phyloP scores from a whole-genome alignment of 2,888 invertebrate genomes.

The Heliconius ismenius region DNA sequence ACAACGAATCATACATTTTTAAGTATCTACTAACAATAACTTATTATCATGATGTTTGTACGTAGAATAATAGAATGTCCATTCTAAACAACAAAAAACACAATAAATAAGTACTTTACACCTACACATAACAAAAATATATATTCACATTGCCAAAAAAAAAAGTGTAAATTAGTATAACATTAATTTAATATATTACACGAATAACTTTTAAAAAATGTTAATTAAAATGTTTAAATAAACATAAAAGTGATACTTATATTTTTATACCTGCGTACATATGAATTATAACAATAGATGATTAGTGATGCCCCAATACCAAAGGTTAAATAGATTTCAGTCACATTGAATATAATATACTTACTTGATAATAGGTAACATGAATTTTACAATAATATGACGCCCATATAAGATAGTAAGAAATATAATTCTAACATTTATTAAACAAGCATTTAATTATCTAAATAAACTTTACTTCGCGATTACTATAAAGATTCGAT shows the following conservation, averaged over 20 bases:
- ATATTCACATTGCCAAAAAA: not conserved
- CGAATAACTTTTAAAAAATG: conserved; percentile 21
- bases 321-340: conserved; percentile 51
- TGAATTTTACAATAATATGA: conserved; percentile 37
- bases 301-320: conserved; percentile 50
- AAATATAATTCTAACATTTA: conserved; percentile 8
- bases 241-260: conserved; percentile 37
- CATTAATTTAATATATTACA: not conserved
- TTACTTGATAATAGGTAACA: conserved; percentile 38
- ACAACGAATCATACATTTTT: not conserved
- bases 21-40: not conserved
- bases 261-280: conserved; percentile 43
- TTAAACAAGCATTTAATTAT: not conserved
- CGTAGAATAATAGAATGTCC: not conserved
- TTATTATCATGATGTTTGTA: not conserved
- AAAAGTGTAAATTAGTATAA: not conserved
- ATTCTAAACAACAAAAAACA: not conserved
- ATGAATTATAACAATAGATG: conserved; percentile 53
- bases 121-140: not conserved
- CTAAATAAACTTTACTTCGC: not conserved
- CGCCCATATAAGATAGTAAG: conserved; percentile 14
- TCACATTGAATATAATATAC: conserved; percentile 48
- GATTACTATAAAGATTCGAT: not conserved
- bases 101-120: not conserved
- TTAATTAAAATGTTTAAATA: conserved; percentile 41